A percentile compares a stretch with the other conserved stretches of the same genome.
Conservation (phyloP, 2,888 invertebrate genomes). For the Melanargia galathea region DNA sequence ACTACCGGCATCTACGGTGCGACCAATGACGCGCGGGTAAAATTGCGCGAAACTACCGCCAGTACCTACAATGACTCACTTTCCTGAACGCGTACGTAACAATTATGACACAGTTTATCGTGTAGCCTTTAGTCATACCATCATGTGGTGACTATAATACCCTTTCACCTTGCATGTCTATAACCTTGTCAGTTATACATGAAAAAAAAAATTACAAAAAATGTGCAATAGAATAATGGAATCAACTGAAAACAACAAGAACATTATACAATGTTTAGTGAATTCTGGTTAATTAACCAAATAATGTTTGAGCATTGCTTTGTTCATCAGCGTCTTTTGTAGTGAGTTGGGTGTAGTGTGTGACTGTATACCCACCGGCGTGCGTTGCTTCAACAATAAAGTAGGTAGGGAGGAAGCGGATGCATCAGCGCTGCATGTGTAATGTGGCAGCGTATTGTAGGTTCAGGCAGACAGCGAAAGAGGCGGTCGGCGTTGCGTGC, state of each 20-base stretch:
- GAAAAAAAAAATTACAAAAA: not conserved
- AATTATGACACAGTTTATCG: conserved; percentile 46
- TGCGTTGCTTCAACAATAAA: conserved; percentile 49
- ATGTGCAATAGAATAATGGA: not conserved
- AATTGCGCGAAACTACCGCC: conserved; percentile 74
- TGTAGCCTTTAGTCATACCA: conserved; percentile 27
- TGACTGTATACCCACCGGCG: conserved; percentile 29
- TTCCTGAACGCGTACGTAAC: conserved; percentile 55
- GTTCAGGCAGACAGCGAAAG: conserved; percentile 50
- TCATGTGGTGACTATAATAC: no score
- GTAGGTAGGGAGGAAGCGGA: conserved; percentile 41
- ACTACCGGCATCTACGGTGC: conserved; percentile 39
- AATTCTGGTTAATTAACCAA: not conserved
- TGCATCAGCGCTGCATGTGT: conserved; percentile 53
- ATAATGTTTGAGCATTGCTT: conserved; percentile 1
- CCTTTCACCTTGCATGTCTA: no score
- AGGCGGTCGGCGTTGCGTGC: conserved; percentile 68
- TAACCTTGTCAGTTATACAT: not conserved
- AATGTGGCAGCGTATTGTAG: conserved; percentile 34
- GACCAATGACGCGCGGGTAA: conserved; percentile 65
- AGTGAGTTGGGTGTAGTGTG: not conserved
- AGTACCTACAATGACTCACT: conserved; percentile 67
- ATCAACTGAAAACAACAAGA: conserved; percentile 12
- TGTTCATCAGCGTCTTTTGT: not conserved
- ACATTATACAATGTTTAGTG: not conserved